phyloP scores from a whole-genome alignment of 2,888 invertebrate species.

The Melanargia galathea region DNA sequence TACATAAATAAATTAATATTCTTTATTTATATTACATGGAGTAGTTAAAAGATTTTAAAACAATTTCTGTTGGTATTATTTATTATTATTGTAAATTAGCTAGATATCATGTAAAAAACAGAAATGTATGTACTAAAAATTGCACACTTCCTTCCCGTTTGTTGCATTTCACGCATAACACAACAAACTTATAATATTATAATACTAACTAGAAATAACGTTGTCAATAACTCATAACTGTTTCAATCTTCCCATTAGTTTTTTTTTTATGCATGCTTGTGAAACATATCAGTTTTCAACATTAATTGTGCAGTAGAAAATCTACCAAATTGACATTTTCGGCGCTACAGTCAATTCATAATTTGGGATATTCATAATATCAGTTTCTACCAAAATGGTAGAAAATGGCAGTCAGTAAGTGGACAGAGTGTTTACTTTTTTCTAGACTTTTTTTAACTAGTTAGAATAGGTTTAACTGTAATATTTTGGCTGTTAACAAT shows the following conservation, averaged over 20 bases:
- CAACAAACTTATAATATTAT: conserved; percentile 22
- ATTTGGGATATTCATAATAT: conserved; percentile 20
- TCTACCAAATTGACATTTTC: conserved; percentile 33
- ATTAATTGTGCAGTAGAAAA: conserved; percentile 36
- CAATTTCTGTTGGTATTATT: neutral
- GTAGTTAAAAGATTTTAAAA: neutral
- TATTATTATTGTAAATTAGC: conserved; percentile 28
- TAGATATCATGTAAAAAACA: conserved; percentile 28
- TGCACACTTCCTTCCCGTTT: conserved; percentile 31
- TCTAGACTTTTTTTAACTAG: no score
- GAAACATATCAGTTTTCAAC: neutral
- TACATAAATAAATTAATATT: neutral
- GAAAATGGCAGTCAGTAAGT: conserved; percentile 32
- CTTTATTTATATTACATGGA: neutral
- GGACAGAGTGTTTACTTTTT: conserved; percentile 8
- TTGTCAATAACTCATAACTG: conserved; percentile 1
- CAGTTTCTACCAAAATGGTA: conserved; percentile 20
- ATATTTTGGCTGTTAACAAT: neutral
- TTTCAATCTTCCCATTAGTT: conserved; percentile 9
- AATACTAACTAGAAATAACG: conserved; percentile 10
- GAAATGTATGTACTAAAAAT: conserved; percentile 41
- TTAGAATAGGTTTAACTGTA: conserved; percentile 3
- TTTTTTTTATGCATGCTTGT: conserved; percentile 17
- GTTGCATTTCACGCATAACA: conserved; percentile 20
- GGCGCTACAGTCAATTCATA: conserved; percentile 20